Base-by-base conservation (phyloP, 1,140 invertebrate genomes). In the Megalonaias nervosa region DNA sequence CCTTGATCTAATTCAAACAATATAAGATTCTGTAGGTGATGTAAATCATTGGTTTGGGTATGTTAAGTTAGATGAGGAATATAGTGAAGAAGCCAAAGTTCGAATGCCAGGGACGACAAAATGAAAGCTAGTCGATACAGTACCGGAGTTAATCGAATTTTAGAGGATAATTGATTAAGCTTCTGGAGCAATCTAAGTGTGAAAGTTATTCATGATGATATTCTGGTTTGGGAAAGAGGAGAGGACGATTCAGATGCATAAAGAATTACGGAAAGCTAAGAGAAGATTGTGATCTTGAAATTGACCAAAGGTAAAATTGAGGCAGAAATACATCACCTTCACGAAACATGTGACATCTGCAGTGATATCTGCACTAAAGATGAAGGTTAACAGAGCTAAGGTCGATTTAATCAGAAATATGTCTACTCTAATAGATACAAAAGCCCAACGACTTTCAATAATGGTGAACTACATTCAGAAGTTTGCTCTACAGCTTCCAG, bases 1-100 rank as follows among this genome's bases (percentile, higher is more conserved):
- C 16, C 76, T 83, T 16, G 85, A 81, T 71, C 70, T 56, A 0
- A 68, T 62, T 3, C 80, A 74, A 19, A 60, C 57, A 26, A 60
- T 85, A 26, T 78, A 85, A 23, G 77, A 82, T 31, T 17, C 80
- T 14, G n/a, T n/a, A n/a, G n/a, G n/a, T n/a, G n/a, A n/a, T n/a
- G n/a, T n/a, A n/a, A n/a, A n/a, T n/a, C n/a, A n/a, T n/a, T 88
- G 87, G 38, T 89, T 87, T 75, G 88, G 83, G 81, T 87, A 89
- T n/a, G 69, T 89, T 2, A 67, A 79, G 23, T 78, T 89, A 17
- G 82, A 87, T 48, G 82, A 85, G n/a, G 75, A 79, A 59, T 70
- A 70, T 26, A 81, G 81, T 26, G 68, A 81, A 55, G 71, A 88
- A 1, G 86, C 84, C 13, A 84, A 82, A 56, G 88, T 89, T 58